Percentiles rank a stretch among this genome's conserved stretches.
phyloP scores from a whole-genome alignment of 1,140 invertebrate species.

The Drosophila kohkoa region DNA sequence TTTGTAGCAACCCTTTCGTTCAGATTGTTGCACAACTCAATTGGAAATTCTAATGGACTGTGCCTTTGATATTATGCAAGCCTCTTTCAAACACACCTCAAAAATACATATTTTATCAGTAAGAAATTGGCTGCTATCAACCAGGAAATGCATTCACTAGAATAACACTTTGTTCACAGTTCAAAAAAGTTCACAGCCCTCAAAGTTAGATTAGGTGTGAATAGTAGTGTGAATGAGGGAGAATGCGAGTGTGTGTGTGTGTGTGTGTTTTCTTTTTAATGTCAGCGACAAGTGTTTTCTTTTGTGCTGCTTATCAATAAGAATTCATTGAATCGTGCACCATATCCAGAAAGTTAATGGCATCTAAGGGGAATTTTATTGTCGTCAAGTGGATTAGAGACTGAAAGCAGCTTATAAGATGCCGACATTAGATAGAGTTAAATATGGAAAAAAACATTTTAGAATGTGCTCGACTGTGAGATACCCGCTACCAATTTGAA shows the following conservation, averaged over 20 bases:
- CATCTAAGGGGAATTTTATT: background rate
- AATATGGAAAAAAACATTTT: background rate
- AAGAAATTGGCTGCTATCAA: background rate
- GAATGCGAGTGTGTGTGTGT: background rate
- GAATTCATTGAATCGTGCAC: background rate
- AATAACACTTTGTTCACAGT: background rate
- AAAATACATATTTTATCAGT: too few relatives aligned
- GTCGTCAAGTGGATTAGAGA: conserved; percentile 13
- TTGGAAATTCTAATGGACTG: background rate
- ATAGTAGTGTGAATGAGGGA: background rate
- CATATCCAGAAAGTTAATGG: background rate
- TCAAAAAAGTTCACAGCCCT: conserved; percentile 30
- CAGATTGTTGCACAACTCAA: background rate
- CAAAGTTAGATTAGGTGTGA: background rate
- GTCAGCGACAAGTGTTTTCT: background rate
- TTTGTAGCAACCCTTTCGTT: too few relatives aligned
- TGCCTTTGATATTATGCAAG: background rate
- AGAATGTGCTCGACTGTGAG: background rate
- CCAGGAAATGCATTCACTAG: conserved; percentile 6
- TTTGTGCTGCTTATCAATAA: background rate
- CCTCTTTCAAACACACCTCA: background rate
- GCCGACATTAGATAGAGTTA: background rate
- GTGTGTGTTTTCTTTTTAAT: background rate
- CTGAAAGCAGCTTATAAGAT: background rate
- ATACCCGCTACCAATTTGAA: too few relatives aligned